Conservation (phyloP, 2,113 vertebrate genomes). For the Rhombomys opimus region DNA sequence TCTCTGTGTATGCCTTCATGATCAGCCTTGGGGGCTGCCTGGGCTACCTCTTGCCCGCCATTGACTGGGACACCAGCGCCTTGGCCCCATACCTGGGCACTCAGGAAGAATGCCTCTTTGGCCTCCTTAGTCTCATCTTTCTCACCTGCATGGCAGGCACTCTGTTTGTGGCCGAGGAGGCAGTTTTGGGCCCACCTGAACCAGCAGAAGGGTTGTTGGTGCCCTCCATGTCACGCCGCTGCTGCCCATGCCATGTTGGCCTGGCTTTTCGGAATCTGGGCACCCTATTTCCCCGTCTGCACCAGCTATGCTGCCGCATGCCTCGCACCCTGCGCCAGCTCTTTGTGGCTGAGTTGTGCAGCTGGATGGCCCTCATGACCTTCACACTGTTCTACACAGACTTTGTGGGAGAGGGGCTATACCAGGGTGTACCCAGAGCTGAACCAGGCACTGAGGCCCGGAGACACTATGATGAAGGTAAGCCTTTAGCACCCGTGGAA, state of each 20-base stretch:
- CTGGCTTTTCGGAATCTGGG: slow-evolving; percentile 78
- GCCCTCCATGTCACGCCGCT: accelerated
- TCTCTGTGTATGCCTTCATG: slow-evolving; percentile 92
- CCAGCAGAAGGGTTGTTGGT: neutral
- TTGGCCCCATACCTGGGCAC: slow-evolving; percentile 88
- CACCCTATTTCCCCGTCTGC: slow-evolving; percentile 84
- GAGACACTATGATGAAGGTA: slow-evolving; percentile 92
- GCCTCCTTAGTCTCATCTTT: slow-evolving; percentile 89
- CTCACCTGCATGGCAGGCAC: slow-evolving; percentile 88
- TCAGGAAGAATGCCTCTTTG: slow-evolving; percentile 91
- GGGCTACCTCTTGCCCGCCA: slow-evolving; percentile 91
- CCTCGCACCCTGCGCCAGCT: slow-evolving; percentile 88
- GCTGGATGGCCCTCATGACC: slow-evolving; percentile 94
- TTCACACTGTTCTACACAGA: slow-evolving; percentile 94
- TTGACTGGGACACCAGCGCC: slow-evolving; percentile 90
- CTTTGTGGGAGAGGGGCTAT: slow-evolving; percentile 92
- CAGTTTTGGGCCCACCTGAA: neutral
- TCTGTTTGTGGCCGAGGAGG: slow-evolving; percentile 88
- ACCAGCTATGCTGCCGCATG: slow-evolving; percentile 87
- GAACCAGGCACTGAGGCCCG: slow-evolving; percentile 88
- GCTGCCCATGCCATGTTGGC: slow-evolving; percentile 78
- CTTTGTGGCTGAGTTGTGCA: slow-evolving; percentile 92
- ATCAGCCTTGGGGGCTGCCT: slow-evolving; percentile 93
- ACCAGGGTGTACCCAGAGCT: slow-evolving; percentile 90
- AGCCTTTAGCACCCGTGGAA: neutral